These are phyloP conservation scores for Plebejus melissa DNA, from an alignment of 2,888 invertebrate species.

Conservation along the genomic window DNA sequence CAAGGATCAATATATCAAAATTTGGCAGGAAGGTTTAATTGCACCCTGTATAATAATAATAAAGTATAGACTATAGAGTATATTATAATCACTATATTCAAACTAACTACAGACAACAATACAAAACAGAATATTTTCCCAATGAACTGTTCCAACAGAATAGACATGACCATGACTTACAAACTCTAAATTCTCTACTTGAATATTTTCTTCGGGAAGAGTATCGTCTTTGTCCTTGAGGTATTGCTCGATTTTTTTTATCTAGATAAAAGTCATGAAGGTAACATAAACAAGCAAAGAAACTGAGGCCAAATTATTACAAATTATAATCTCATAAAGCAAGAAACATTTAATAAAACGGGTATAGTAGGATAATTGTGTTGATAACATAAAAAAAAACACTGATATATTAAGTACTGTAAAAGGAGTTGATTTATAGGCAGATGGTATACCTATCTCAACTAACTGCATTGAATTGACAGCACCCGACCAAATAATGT, in stretches of 20 bases:
- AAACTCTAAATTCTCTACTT: background rate
- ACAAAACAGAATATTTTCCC: background rate
- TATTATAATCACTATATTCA: background rate
- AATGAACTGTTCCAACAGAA: background rate
- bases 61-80: no score
- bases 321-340: background rate
- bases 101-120: background rate
- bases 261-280: conserved; percentile 16
- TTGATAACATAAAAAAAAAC: background rate
- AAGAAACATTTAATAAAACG: background rate
- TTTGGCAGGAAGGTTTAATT: no score
- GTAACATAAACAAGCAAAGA: background rate
- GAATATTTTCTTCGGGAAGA: background rate
- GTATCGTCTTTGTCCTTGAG: background rate
- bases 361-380: background rate
- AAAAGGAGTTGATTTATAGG: no score
- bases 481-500: no score
- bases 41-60: no score
- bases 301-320: no score
- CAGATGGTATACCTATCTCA: no score
- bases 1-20: no score
- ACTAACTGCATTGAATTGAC: no score
- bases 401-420: no score
- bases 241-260: conserved; percentile 5
- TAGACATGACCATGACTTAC: background rate